Percentiles rank a stretch among this genome's conserved stretches.
Conservation (phyloP, 2,113 vertebrate species). For the Chloebia gouldiae region DNA sequence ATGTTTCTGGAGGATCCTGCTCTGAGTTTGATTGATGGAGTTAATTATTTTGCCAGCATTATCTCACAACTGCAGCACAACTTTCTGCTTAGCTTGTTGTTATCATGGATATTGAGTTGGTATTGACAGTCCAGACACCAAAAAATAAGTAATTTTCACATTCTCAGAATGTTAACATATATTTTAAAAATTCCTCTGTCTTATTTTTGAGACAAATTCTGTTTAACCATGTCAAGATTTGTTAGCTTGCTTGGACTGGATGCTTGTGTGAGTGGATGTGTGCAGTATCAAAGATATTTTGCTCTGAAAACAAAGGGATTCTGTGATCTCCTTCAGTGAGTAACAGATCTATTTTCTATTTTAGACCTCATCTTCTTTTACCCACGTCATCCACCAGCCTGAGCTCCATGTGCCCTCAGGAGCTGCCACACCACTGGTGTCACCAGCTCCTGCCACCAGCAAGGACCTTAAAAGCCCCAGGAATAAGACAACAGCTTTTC, state of each 20-base stretch:
- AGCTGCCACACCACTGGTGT: too few relatives aligned
- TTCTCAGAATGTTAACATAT: neutral
- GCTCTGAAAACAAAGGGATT: neutral
- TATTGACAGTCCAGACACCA: neutral
- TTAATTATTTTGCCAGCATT: constrained; percentile 18
- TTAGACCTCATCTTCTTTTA: neutral
- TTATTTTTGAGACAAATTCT: neutral
- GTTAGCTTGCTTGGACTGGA: neutral
- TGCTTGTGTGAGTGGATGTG: neutral
- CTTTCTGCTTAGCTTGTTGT: neutral
- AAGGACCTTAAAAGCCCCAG: neutral
- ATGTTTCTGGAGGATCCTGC: neutral
- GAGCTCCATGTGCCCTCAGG: neutral
- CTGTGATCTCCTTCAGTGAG: neutral
- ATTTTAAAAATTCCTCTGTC: neutral
- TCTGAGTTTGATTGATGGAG: constrained; percentile 6
- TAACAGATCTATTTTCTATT: neutral
- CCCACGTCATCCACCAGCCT: neutral
- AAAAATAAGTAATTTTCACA: neutral
- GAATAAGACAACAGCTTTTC: neutral
- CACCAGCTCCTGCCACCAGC: neutral
- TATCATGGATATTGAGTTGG: neutral
- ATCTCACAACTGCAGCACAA: neutral
- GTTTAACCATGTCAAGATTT: neutral
- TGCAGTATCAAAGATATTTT: neutral